Base-by-base conservation (phyloP, 2,797 vertebrate genomes). In the Crocodylus rhombifer region DNA sequence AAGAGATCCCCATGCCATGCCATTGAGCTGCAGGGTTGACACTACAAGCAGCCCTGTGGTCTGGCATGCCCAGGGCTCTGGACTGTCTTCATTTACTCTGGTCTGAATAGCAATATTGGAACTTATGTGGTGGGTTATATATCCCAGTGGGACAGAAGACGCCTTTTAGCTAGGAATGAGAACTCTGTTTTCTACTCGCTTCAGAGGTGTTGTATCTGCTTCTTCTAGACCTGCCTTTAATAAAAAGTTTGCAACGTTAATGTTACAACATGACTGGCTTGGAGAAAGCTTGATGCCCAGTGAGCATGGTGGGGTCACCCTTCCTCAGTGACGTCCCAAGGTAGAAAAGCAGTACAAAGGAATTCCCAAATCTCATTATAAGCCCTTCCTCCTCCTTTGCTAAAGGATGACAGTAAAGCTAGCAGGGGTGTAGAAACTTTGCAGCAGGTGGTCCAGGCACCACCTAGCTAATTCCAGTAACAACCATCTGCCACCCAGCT, bases 391-490 rank as follows among this genome's bases (percentile, higher is more conserved):
- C 11, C 36, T n/a, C 18, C 64, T 33, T 65, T 67, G 71, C 8
- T 78, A 36, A 26, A 11, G 77, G 69, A 76, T 25, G 63, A 21
- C 85, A 57, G 73, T 10, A 80, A 13, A 80, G 69, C 4, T 15
- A 74, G 61, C 0, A 6, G 84, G 36, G 74, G 3, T 2, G 14
- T 14, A 63, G 80, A 58, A 89, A 30, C 55, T 26, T 69, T n/a
- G 87, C 76, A 90, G 92, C 80, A 82, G 82, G 78, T 77, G 86
- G 82, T 58, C 15, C 1, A 69, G 64, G 30, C 67, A 42, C 12
- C 9, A 92, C 73, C 84, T 84, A 77, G 13, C 88, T 84, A 71
- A 82, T 86, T 85, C 90, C 88, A 93, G 94, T 78, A 80, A 2
- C 74, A 78, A 26, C 90, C 58, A 90, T 76, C 80, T 93, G 91